These are phyloP conservation scores for Danio tinwini DNA, from an alignment of 2,797 vertebrate genomes.

Conservation along the genomic window DNA sequence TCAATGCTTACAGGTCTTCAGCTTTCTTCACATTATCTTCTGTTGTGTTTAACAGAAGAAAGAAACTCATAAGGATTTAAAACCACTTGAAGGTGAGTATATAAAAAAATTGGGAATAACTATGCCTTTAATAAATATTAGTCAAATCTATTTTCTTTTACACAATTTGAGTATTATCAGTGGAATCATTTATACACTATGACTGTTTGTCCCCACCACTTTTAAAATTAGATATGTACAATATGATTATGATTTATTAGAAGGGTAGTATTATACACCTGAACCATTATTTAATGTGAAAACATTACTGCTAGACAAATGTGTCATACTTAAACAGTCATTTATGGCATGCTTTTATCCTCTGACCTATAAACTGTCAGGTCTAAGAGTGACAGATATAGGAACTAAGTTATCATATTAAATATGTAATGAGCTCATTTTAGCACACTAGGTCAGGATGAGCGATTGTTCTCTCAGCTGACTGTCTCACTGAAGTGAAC, in stretches of 20 bases:
- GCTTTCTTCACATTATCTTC: too few relatives aligned
- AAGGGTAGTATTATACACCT: not conserved
- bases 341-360: not conserved
- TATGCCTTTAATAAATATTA: not conserved
- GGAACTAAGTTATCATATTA: not conserved
- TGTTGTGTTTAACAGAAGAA: too few relatives aligned
- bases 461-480: not conserved
- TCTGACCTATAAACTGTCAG: slow-evolving; percentile 13
- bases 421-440: not conserved
- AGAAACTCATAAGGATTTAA: too few relatives aligned
- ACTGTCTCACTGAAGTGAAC: not conserved
- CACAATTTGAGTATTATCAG: not conserved
- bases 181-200: not conserved
- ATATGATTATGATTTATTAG: not conserved
- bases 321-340: not conserved
- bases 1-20: too few relatives aligned
- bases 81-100: too few relatives aligned
- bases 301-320: not conserved
- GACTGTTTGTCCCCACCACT: not conserved
- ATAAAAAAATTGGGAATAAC: too few relatives aligned
- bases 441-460: not conserved
- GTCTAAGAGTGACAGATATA: not conserved
- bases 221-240: not conserved
- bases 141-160: not conserved
- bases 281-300: not conserved